These are phyloP conservation scores for Etheostoma perlongum DNA, from an alignment of 2,797 vertebrate genomes.

Conservation along the genomic window DNA sequence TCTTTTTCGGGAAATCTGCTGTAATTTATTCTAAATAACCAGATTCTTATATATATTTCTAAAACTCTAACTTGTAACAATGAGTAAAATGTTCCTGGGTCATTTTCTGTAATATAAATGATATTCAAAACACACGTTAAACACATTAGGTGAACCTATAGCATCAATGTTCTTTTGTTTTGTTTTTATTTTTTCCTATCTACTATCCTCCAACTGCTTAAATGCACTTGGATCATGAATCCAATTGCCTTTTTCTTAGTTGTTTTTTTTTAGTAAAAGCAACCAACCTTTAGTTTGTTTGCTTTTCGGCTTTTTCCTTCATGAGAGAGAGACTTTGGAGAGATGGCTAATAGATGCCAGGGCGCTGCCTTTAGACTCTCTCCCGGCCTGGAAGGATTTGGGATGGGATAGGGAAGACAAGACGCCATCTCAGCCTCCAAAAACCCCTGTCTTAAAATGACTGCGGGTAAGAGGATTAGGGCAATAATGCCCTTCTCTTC, in stretches of 20 bases:
- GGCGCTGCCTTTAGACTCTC: slow-evolving; percentile 87
- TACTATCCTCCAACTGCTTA: background rate
- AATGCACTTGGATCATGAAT: slow-evolving; percentile 24
- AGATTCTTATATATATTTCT: background rate
- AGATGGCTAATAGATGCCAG: slow-evolving; percentile 89
- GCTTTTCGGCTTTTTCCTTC: slow-evolving; percentile 87
- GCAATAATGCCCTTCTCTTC: slow-evolving; percentile 98
- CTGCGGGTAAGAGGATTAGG: slow-evolving; percentile 99
- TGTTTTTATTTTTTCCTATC: background rate
- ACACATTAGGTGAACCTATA: background rate
- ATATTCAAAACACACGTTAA: background rate
- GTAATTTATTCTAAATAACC: background rate
- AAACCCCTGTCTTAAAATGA: slow-evolving; percentile 95
- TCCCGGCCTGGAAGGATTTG: slow-evolving; percentile 92
- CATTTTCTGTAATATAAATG: background rate
- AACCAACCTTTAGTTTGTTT: slow-evolving; percentile 85
- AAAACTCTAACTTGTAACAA: background rate
- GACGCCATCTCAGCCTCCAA: slow-evolving; percentile 93
- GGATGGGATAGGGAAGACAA: slow-evolving; percentile 91
- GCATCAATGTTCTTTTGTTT: too few species aligned
- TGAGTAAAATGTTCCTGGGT: background rate
- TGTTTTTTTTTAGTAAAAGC: slow-evolving; percentile 44
- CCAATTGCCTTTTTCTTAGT: slow-evolving; percentile 27
- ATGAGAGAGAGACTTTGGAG: slow-evolving; percentile 81
- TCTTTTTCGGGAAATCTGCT: background rate